Evolutionary conservation across 2,888 invertebrate species (phyloP).

Genomic region (Cenopis cana): DNA sequence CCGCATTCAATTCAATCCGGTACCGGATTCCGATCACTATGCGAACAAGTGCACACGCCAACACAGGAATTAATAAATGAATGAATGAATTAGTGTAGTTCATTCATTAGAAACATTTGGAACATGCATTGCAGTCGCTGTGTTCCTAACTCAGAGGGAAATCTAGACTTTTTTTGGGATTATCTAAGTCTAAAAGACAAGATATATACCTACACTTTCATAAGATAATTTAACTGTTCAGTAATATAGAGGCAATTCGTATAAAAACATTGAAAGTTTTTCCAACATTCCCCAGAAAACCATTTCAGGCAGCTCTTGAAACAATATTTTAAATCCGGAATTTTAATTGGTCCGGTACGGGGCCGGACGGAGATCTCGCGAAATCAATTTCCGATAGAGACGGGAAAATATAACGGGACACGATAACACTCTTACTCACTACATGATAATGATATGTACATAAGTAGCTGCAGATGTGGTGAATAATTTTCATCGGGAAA

Average conservation of each 20-base stretch:
- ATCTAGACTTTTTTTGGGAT: no score
- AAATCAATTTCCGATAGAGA: constrained; percentile 35
- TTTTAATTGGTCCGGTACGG: constrained; percentile 29
- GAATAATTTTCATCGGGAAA: no score
- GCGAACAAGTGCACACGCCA: not conserved
- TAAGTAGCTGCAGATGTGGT: not conserved
- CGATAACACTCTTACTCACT: constrained; percentile 3
- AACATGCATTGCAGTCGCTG: no score
- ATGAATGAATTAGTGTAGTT: not conserved
- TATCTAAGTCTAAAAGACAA: no score
- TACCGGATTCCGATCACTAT: constrained; percentile 21
- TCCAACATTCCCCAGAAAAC: constrained; percentile 11
- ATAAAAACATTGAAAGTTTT: not conserved
- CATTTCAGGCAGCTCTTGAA: constrained; percentile 14
- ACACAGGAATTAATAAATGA: no score
- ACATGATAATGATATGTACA: no score
- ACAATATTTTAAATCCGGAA: constrained; percentile 19
- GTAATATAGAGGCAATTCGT: no score
- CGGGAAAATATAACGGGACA: constrained; percentile 5
- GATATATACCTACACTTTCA: no score
- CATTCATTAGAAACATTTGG: no score
- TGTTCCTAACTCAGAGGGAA: no score
- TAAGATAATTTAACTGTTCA: no score
- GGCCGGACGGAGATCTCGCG: constrained; percentile 9
- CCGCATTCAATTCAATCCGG: constrained; percentile 39